Evolutionary conservation across 1,140 invertebrate genomes (phyloP), one percentile per base, ranked within the genome.

Genomic region (Chionoecetes opilio): DNA sequence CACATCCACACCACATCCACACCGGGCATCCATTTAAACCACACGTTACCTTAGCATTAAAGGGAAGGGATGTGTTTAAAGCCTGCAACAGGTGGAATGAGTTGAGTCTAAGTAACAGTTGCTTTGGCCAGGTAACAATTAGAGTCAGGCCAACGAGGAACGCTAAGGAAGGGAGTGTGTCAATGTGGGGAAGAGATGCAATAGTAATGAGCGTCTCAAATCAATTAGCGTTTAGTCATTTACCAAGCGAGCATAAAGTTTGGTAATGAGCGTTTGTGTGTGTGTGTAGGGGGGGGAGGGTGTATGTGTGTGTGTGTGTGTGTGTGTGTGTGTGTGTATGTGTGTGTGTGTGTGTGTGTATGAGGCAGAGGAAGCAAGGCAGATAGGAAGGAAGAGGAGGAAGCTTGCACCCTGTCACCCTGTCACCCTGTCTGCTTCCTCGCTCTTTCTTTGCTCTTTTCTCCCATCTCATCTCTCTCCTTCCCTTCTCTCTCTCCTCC

Each of bases 171-270:
- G 1, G 84, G 26, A 8, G 84, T 26, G 21, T 32, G 84, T 34
- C 3, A 26, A 21, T 3, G 82, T 6, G 84, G 35, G 84, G 35
- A 86, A 86, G 9, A 34, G 84, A 38, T 35, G 35, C 32, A 86
- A 26, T 31, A 34, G 11, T 86, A 38, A 86, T 34, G 84, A 86
- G 17, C 32, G 84, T 86, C n/a, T 35, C 84, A 31, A 86, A 86
- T 35, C 84, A 86, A 75, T 75, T 75, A 75, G 63, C 63, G n/a
- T 26, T 75, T n/a, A 75, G 63, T 75, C 63, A 75, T 75, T 75
- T 26, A 75, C 63, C 21, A 75, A 75, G 63, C 63, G 6, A 75
- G 63, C 11, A 75, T 75, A 75, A 75, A 75, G 63, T 75, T 75
- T 75, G 63, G 21, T 75, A 75, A 75, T 86, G 35, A 86, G 84